Evolutionary conservation across 2,113 vertebrate species (phyloP).

Genomic region (Prinia subflava): DNA sequence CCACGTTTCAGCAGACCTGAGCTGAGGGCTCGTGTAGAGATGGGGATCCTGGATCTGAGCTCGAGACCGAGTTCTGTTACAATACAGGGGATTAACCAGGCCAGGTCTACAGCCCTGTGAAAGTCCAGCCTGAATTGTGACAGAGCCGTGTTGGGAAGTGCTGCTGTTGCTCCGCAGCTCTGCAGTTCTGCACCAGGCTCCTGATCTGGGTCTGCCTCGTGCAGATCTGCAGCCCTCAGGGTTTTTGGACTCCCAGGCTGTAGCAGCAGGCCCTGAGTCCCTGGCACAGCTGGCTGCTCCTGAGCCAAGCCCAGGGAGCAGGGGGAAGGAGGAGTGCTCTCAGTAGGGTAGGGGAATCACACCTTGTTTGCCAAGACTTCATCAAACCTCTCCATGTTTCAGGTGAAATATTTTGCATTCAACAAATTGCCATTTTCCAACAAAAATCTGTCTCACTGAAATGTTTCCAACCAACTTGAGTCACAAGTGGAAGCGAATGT

Average conservation of each 20-base stretch:
- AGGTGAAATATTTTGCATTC: conserved; percentile 49
- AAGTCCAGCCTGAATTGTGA: neutral
- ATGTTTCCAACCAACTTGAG: conserved; percentile 7
- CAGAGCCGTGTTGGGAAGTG: neutral
- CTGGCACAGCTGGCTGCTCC: neutral
- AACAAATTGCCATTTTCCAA: conserved; percentile 29
- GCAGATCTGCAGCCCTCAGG: neutral
- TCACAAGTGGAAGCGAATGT: neutral
- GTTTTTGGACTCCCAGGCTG: neutral
- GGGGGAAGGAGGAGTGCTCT: neutral
- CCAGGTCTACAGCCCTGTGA: neutral
- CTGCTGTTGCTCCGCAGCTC: neutral
- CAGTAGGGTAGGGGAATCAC: neutral
- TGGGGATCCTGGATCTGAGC: neutral
- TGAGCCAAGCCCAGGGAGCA: neutral
- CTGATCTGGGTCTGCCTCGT: neutral
- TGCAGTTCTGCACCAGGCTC: neutral
- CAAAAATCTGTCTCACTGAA: conserved; percentile 43
- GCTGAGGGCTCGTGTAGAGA: neutral
- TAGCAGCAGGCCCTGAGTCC: neutral
- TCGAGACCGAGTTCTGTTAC: neutral
- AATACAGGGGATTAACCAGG: neutral
- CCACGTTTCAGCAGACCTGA: neutral
- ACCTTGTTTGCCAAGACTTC: conserved; percentile 4
- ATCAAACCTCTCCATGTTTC: neutral